Conservation (phyloP, 1,140 invertebrate species). For the Zaprionus kolodkinae region DNA sequence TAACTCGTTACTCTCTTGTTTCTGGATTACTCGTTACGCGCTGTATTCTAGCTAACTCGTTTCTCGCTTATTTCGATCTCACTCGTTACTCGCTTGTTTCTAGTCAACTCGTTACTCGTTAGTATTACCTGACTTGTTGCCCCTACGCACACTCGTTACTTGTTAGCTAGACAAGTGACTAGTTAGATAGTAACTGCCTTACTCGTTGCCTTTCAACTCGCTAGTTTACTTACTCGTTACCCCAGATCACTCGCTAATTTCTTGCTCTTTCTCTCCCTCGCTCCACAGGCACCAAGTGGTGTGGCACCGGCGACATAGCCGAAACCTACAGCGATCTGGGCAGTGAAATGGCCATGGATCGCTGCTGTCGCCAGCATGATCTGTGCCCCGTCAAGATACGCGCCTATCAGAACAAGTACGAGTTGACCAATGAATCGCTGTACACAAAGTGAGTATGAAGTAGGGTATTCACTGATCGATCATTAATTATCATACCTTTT, state of each 20-base stretch:
- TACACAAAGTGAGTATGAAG: slow-evolving; percentile 90
- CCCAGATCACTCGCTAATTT: neutral
- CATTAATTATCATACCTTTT: neutral
- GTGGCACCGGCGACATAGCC: slow-evolving; percentile 93
- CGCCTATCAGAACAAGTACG: slow-evolving; percentile 90
- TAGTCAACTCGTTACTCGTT: neutral
- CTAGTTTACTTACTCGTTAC: neutral
- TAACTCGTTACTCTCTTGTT: too few relatives aligned
- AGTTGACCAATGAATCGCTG: slow-evolving; percentile 92
- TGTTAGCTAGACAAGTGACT: neutral
- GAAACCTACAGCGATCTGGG: slow-evolving; percentile 93
- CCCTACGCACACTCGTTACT: neutral
- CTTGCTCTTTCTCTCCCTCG: neutral
- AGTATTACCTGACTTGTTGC: neutral
- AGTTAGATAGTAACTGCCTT: neutral
- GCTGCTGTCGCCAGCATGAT: slow-evolving; percentile 94
- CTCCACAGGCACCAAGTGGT: slow-evolving; percentile 93
- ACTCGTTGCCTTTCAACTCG: neutral
- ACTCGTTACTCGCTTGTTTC: neutral
- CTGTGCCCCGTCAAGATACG: slow-evolving; percentile 90
- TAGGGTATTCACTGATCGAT: neutral
- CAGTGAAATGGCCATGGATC: slow-evolving; percentile 88
- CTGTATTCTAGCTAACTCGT: neutral
- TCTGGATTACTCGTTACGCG: neutral
- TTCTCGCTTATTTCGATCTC: neutral